These are phyloP conservation scores for Eustalomyia histrio DNA, from an alignment of 2,888 invertebrate species.

Conservation along the genomic window DNA sequence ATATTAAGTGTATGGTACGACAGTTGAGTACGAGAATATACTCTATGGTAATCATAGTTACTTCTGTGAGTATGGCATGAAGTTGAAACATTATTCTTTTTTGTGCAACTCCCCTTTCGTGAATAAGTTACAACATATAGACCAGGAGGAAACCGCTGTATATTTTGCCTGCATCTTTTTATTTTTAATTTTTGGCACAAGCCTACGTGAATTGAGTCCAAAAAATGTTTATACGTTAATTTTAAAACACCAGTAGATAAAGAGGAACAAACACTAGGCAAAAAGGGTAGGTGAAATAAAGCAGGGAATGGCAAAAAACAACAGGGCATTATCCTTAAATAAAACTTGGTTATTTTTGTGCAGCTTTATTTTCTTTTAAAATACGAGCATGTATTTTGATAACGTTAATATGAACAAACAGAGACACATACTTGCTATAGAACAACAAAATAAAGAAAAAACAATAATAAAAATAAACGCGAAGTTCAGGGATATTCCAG, in stretches of 20 bases:
- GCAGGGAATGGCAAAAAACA: slow-evolving; percentile 23
- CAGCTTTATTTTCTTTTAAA: slow-evolving; percentile 38
- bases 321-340: slow-evolving; percentile 56
- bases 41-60: not conserved
- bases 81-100: slow-evolving; percentile 24
- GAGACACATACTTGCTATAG: not conserved
- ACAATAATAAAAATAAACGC: slow-evolving; percentile 19
- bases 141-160: slow-evolving; percentile 27
- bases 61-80: not conserved
- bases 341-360: slow-evolving; percentile 24
- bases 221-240: slow-evolving; percentile 70
- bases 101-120: slow-evolving; percentile 11
- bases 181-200: slow-evolving; percentile 73
- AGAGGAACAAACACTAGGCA: slow-evolving; percentile 13
- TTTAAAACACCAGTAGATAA: slow-evolving; percentile 22
- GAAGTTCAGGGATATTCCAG: slow-evolving; percentile 49
- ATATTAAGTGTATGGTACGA: slow-evolving; percentile 25
- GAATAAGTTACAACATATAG: slow-evolving; percentile 21
- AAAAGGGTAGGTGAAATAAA: slow-evolving; percentile 5
- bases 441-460: not conserved
- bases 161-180: not conserved
- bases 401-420: slow-evolving; percentile 45
- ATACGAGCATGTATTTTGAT: slow-evolving; percentile 44
- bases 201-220: slow-evolving; percentile 76
- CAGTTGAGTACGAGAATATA: slow-evolving; percentile 12